Conservation (phyloP, 2,797 vertebrate genomes). For the Meda fulgida region DNA sequence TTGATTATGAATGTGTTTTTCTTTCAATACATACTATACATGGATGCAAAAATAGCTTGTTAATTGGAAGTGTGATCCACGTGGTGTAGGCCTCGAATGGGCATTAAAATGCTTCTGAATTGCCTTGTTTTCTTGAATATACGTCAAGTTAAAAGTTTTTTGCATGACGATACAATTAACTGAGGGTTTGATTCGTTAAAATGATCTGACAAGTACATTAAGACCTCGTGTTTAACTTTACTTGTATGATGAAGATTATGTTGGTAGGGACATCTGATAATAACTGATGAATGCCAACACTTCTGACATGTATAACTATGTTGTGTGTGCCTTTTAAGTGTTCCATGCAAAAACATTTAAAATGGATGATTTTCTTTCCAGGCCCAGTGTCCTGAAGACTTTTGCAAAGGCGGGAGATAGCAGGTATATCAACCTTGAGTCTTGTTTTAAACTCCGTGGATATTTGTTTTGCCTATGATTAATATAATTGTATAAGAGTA, state of each 20-base stretch:
- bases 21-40: background rate
- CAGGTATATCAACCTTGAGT: background rate
- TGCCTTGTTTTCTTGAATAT: accelerated
- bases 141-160: accelerated
- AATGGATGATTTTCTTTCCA: background rate
- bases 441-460: accelerated
- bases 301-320: constrained; percentile 40
- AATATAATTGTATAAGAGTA: constrained; percentile 82
- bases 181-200: background rate
- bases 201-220: too few relatives aligned
- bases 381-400: background rate
- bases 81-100: background rate
- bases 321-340: accelerated
- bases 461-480: background rate
- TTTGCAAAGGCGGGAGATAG: accelerated
- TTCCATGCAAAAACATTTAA: background rate
- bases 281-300: constrained; percentile 1
- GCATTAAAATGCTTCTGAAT: too few relatives aligned
- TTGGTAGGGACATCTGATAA: constrained; percentile 3
- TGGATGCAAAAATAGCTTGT: background rate
- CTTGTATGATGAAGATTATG: background rate
- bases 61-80: background rate
- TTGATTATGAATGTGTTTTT: accelerated
- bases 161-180: background rate
- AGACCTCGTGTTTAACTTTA: background rate